Evolutionary conservation across 2,888 invertebrate genomes (phyloP).

Genomic region (Adela reaumurella): DNA sequence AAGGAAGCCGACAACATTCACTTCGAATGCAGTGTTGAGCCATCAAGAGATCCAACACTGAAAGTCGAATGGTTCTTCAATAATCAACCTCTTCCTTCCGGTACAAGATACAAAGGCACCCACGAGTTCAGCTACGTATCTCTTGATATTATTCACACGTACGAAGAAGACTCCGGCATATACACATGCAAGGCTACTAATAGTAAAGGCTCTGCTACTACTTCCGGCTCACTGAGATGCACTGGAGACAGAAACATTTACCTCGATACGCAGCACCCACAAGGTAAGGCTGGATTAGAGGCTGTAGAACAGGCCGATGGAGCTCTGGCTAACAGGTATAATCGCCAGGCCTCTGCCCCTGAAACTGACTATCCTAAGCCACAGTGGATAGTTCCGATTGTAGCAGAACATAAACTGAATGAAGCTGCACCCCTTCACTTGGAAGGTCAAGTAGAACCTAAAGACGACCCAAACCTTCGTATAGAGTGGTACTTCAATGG

Average conservation of each 20-base stretch:
- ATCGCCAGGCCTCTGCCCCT: constrained; percentile 64
- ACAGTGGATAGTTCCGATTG: constrained; percentile 79
- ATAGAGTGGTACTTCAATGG: constrained; percentile 96
- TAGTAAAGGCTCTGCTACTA: constrained; percentile 83
- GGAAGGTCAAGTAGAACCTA: constrained; percentile 93
- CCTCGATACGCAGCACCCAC: constrained; percentile 91
- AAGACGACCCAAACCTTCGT: constrained; percentile 84
- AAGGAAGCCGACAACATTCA: constrained; percentile 84
- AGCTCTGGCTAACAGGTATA: constrained; percentile 68
- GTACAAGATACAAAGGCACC: constrained; percentile 85
- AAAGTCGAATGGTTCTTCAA: constrained; percentile 94
- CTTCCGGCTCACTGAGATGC: constrained; percentile 84
- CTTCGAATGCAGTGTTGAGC: constrained; percentile 90
- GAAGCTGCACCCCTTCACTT: constrained; percentile 87
- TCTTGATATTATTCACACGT: constrained; percentile 81
- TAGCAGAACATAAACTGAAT: constrained; percentile 73
- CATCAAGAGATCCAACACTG: constrained; percentile 86
- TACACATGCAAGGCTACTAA: constrained; percentile 89
- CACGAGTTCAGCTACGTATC: constrained; percentile 97
- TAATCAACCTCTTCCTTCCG: constrained; percentile 82
- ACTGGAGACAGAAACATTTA: constrained; percentile 76
- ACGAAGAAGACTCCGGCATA: constrained; percentile 89
- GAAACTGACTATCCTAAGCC: constrained; percentile 81
- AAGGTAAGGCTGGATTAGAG: constrained; percentile 85
- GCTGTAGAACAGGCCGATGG: constrained; percentile 88